A percentile compares a stretch with the other conserved stretches of the same genome.
Evolutionary conservation across 2,113 vertebrate species (phyloP).

Genomic region (Parotia lawesii): DNA sequence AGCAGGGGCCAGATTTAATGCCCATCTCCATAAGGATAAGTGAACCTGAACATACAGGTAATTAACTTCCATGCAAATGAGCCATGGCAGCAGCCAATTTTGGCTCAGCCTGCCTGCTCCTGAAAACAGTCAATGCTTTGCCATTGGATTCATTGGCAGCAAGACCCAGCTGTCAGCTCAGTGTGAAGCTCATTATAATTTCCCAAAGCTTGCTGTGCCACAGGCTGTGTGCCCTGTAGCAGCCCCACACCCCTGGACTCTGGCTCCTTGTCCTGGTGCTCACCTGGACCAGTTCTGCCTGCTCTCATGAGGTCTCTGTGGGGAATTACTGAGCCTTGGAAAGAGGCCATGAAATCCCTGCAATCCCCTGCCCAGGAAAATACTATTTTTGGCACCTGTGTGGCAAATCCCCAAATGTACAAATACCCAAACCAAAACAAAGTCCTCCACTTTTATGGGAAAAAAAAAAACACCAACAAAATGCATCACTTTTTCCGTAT

Average conservation of each 20-base stretch:
- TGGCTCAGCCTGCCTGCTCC: background rate
- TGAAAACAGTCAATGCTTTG: background rate
- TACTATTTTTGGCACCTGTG: background rate
- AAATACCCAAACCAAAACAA: background rate
- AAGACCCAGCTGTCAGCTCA: background rate
- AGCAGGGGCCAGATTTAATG: background rate
- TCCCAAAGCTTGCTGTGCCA: background rate
- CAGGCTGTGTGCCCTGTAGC: background rate
- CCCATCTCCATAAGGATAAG: background rate
- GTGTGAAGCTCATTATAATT: background rate
- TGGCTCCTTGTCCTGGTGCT: background rate
- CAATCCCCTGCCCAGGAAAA: background rate
- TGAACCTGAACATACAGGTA: background rate
- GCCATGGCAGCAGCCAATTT: background rate
- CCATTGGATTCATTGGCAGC: background rate
- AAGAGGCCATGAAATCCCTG: rapidly evolving
- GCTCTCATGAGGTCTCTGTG: background rate
- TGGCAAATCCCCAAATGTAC: background rate
- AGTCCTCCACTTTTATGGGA: background rate
- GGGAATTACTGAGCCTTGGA: background rate
- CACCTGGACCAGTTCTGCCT: background rate
- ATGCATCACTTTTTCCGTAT: background rate
- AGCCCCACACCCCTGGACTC: background rate
- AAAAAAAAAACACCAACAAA: background rate
- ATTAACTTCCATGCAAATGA: background rate